Percentiles rank a stretch among this genome's conserved stretches.
These are phyloP conservation scores for Atta colombica DNA, from an alignment of 1,140 invertebrate species.

Conservation along the genomic window DNA sequence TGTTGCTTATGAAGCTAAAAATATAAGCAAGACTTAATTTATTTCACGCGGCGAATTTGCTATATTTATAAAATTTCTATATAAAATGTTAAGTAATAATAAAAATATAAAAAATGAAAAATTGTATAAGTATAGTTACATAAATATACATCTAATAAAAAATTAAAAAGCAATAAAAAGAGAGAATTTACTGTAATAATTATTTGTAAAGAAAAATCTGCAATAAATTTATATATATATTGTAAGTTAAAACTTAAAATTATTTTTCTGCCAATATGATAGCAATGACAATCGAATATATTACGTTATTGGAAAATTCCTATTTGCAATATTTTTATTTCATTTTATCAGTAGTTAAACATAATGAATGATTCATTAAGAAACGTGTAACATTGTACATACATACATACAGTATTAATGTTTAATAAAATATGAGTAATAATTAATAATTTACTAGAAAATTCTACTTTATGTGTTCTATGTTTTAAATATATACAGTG, in stretches of 20 bases:
- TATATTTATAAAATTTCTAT: not conserved
- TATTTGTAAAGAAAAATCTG: not conserved
- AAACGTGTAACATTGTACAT: not conserved
- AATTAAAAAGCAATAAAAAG: not conserved
- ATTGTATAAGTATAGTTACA: not conserved
- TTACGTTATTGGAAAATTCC: constrained; percentile 13
- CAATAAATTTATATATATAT: not conserved
- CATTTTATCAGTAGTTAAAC: not conserved
- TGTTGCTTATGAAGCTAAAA: not conserved
- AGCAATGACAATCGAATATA: not conserved
- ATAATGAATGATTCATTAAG: not conserved
- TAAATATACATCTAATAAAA: not conserved
- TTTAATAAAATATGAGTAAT: not conserved
- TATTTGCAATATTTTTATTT: constrained; percentile 7
- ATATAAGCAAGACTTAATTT: not conserved
- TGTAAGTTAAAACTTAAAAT: not conserved
- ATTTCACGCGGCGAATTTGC: not conserved
- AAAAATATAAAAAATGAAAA: constrained; percentile 6
- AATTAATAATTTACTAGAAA: not conserved
- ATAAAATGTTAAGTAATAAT: not conserved
- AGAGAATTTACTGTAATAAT: not conserved
- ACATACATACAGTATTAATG: not conserved
- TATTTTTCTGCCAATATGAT: not conserved
- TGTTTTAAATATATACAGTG: not conserved
- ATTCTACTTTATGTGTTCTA: not conserved